Percentiles rank a stretch among this genome's conserved stretches.
These are phyloP conservation scores for Sebastes itinus DNA, from an alignment of 2,797 vertebrate genomes.

Conservation along the genomic window DNA sequence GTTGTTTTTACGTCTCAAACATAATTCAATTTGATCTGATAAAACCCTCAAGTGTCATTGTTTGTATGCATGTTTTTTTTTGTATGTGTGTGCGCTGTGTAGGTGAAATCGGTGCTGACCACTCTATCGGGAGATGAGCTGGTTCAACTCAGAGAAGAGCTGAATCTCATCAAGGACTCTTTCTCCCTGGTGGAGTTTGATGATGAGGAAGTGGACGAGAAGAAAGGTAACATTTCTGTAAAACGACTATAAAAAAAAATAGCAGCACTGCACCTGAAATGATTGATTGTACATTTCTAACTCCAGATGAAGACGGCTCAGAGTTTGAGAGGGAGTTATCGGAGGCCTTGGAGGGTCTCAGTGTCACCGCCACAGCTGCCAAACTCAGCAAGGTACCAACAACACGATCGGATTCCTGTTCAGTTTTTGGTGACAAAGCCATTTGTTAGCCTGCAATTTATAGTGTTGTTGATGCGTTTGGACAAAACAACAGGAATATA, in stretches of 20 bases:
- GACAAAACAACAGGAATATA: background rate
- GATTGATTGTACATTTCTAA: background rate
- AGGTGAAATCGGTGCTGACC: conserved; percentile 91
- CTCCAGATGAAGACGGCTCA: conserved; percentile 84
- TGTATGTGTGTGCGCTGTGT: background rate
- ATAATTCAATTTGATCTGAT: background rate
- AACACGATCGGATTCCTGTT: too few relatives aligned
- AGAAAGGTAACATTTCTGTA: conserved; percentile 77
- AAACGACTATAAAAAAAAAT: rapidly evolving
- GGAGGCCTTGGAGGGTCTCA: conserved; percentile 84
- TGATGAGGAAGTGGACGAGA: conserved; percentile 91
- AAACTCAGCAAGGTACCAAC: conserved; percentile 87
- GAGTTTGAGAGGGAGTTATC: conserved; percentile 89
- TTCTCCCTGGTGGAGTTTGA: conserved; percentile 95
- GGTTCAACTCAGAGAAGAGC: conserved; percentile 81
- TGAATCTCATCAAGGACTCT: conserved; percentile 88
- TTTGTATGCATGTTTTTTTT: background rate
- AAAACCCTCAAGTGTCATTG: background rate
- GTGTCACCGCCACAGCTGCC: conserved; percentile 81
- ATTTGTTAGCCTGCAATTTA: background rate
- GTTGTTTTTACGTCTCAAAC: background rate
- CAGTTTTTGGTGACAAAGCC: too few relatives aligned
- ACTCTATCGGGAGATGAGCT: conserved; percentile 89
- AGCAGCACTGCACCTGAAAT: background rate
- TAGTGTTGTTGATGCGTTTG: background rate